Evolutionary conservation across 2,113 vertebrate species (phyloP), one percentile per base, ranked within the genome.

Genomic region (Reinhardtius hippoglossoides): DNA sequence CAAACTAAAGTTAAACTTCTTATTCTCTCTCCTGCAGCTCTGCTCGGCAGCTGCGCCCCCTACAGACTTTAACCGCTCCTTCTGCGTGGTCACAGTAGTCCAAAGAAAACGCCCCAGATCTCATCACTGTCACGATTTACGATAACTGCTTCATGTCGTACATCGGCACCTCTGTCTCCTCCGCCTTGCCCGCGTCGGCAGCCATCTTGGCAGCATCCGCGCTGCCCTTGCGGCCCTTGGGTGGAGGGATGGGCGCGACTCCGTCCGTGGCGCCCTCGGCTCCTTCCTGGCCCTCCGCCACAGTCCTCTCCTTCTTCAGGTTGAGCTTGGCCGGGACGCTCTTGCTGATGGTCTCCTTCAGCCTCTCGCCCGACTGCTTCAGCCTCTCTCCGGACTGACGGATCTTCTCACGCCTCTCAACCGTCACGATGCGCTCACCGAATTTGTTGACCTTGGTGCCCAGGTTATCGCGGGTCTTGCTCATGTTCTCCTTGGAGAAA

Each of bases 401-500:
- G 71, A 99, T 95, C 91, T 97, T 96, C 85, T 99, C 97, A 62
- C 97, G 95, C 58, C 97, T 94, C 85, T 99, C 97, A 0, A 97
- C 94, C 1, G 97, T 95, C 69, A 99, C 98, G 57, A 99, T 98
- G 83, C 97, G 97, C 54, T 97, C 97, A 4, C 95, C 96, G 8
- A 99, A 87, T 87, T 95, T 95, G 87, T 95, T 95, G 82, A 98
- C 97, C 85, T 95, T 98, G 83, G 94, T 96, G 80, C 97, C 97
- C 74, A 99, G 94, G 92, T 94, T 97, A 85, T 98, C 97, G 18
- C 95, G 96, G 2, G 97, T 99, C 93, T 97, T 98, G 92, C 94
- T 95, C 88, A 99, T 96, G 89, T 95, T 99, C 92, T 98, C 95
- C 79, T 92, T 96, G 67, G 98, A 97, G 94, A 99, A 99, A 3